Base-by-base conservation (phyloP, 2,113 vertebrate species). In the Montifringilla adamsi region DNA sequence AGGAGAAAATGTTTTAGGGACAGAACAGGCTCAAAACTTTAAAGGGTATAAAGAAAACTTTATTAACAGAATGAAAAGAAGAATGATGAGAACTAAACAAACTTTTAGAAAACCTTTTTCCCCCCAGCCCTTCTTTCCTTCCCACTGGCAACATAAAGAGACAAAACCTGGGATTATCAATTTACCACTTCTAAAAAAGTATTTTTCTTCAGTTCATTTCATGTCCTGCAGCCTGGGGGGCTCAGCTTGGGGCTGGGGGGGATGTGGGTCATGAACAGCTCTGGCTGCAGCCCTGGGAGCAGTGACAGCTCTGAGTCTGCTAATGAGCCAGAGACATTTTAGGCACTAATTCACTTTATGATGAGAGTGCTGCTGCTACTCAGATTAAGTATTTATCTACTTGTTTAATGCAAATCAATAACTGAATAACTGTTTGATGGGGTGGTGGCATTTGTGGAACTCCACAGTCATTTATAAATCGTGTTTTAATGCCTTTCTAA, bases 361-460 rank as follows among this genome's bases (percentile, higher is more conserved):
- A 95, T 69, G 95, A 83, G 96, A 93, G 95, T 3, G 5, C 83
- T 90, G 90, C 63, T 56, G 91, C 72, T 68, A 67, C 59, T 94
- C 94, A 93, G 93, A 93, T 83, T 4, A 79, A 96, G 93, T 92
- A 96, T 95, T 97, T 95, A 94, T 95, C 96, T 96, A 47, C 95
- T 97, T 83, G 96, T 92, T 97, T 97, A 95, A 96, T 81, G 91
- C 80, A 85, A 69, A 96, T 98, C 96, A 94, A 97, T 97, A 97
- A 90, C 56, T 83, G 93, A 96, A 73, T 50, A 78, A 50, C 89
- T 64, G 93, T 79, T 96, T 37, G 21, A 93, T 96, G 96, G 89
- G 95, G 91, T 41, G 62, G 35, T 89, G 94, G 96, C 90, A 33
- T 94, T 43, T 27, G 67, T 55, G 88, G 94, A 88, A 17, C 76